These are phyloP conservation scores for Acronicta leporina DNA, from an alignment of 2,888 invertebrate species.

Conservation along the genomic window DNA sequence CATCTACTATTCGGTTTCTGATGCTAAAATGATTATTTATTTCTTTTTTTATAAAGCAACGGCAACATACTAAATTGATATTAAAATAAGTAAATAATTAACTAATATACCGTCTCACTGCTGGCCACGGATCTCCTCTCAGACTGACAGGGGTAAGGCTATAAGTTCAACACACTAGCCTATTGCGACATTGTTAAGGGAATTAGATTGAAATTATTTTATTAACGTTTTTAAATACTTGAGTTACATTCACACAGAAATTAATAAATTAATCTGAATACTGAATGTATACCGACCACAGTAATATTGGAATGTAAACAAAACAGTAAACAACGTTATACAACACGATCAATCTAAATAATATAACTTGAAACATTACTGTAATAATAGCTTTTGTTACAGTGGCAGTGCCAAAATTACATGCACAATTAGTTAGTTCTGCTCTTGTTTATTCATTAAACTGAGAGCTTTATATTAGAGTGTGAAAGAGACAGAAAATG, in stretches of 20 bases:
- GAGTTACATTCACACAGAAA: constrained; percentile 17
- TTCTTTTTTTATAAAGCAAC: too few species aligned
- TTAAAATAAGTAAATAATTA: too few species aligned
- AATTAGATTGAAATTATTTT: too few species aligned
- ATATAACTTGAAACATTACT: constrained; percentile 25
- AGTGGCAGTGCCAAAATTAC: constrained; percentile 36
- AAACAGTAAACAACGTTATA: constrained; percentile 13
- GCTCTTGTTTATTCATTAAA: constrained; percentile 21
- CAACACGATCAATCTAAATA: constrained; percentile 23
- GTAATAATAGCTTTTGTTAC: constrained; percentile 28
- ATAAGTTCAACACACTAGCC: too few species aligned
- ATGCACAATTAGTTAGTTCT: constrained; percentile 36
- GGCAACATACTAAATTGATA: too few species aligned
- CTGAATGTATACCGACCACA: background rate
- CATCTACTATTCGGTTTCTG: too few species aligned
- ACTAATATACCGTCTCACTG: too few species aligned
- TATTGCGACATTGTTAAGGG: too few species aligned
- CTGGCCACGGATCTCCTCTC: too few species aligned
- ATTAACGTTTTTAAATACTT: background rate
- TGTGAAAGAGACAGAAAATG: constrained; percentile 6
- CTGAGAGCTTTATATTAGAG: constrained; percentile 20
- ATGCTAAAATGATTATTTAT: too few species aligned
- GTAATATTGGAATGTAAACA: constrained; percentile 6
- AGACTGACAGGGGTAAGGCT: too few species aligned
- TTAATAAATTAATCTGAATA: constrained; percentile 20